phyloP scores from a whole-genome alignment of 1,140 invertebrate species.

The Psix sp. region DNA sequence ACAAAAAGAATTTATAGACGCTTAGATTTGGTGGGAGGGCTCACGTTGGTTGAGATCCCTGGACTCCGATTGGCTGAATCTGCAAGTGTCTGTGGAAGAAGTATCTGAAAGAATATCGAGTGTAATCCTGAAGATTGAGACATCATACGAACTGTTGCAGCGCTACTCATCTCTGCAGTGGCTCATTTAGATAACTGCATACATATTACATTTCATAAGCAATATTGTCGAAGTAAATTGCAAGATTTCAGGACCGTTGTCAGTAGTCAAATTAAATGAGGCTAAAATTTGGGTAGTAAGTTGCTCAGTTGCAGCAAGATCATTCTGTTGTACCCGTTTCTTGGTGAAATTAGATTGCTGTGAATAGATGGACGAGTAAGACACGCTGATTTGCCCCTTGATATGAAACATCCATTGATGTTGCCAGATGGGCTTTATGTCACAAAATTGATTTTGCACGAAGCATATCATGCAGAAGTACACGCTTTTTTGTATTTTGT shows the following conservation, averaged over 20 bases:
- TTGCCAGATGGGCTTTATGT: not conserved
- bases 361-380: not conserved
- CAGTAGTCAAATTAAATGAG: too few relatives aligned
- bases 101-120: not conserved
- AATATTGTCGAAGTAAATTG: too few relatives aligned
- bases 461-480: not conserved
- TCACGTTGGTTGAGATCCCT: not conserved
- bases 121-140: not conserved
- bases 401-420: slow-evolving; percentile 3
- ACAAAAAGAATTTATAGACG: not conserved
- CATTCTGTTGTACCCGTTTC: not conserved
- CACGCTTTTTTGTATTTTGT: not conserved
- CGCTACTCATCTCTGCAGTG: not conserved
- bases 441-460: not conserved
- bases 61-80: not conserved
- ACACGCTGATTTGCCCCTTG: not conserved
- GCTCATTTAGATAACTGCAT: too few relatives aligned
- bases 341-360: not conserved
- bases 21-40: not conserved
- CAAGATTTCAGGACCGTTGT: too few relatives aligned
- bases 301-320: too few relatives aligned
- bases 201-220: too few relatives aligned
- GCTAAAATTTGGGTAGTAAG: too few relatives aligned
- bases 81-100: not conserved
- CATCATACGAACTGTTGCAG: not conserved